Percentiles rank a stretch among this genome's conserved stretches.
phyloP scores from a whole-genome alignment of 2,113 vertebrate genomes.

The Neolamprologus ventralis region DNA sequence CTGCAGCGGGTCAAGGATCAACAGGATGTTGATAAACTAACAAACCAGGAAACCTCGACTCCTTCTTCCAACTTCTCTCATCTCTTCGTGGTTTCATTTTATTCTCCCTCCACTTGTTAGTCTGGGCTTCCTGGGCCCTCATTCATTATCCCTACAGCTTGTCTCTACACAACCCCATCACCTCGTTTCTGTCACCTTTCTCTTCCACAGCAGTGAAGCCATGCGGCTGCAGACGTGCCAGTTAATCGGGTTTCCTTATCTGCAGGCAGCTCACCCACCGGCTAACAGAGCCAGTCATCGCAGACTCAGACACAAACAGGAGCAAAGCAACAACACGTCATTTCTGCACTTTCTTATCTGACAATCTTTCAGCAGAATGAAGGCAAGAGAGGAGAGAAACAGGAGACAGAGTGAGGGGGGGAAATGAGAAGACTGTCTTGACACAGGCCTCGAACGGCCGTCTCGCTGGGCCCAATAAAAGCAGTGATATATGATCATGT shows the following conservation, averaged over 20 bases:
- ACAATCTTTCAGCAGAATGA: background rate
- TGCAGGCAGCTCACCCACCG: background rate
- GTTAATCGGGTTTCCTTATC: constrained; percentile 34
- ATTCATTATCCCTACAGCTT: background rate
- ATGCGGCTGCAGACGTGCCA: constrained; percentile 29
- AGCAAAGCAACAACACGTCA: background rate
- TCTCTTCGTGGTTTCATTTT: rapidly evolving
- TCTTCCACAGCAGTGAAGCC: background rate
- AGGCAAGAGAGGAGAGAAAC: background rate
- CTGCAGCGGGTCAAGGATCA: constrained; percentile 27
- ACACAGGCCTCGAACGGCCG: background rate
- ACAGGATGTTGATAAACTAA: constrained; percentile 53
- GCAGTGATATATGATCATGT: constrained; percentile 31
- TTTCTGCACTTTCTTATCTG: background rate
- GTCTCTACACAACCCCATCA: background rate
- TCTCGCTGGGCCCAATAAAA: constrained; percentile 33
- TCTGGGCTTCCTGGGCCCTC: background rate
- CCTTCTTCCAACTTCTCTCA: background rate
- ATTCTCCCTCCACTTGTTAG: background rate
- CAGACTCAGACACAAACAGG: background rate
- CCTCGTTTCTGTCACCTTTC: background rate
- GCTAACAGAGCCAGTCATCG: background rate
- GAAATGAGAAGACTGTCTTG: background rate
- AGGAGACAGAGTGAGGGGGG: background rate
- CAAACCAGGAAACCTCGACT: constrained; percentile 11